A percentile compares a stretch with the other conserved stretches of the same genome.
Evolutionary conservation across 1,140 invertebrate species (phyloP).

Genomic region (Sitodiplosis mosellana): DNA sequence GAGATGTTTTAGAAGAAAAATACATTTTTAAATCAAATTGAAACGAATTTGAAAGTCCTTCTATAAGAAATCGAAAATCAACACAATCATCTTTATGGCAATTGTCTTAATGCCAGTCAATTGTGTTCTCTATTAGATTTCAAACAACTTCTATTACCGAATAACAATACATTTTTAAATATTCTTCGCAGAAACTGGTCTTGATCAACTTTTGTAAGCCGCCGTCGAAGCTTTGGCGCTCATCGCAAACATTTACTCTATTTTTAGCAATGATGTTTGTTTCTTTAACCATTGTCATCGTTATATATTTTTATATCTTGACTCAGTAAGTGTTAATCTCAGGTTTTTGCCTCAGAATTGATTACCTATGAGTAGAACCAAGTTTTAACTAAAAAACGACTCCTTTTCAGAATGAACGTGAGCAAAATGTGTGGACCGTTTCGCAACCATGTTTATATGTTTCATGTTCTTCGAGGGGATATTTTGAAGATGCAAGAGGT

Average conservation of each 20-base stretch:
- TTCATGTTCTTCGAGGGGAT: constrained; percentile 28
- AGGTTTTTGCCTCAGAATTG: no score
- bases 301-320: constrained; percentile 37
- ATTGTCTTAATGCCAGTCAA: no score
- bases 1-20: no score
- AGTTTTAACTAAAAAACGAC: no score
- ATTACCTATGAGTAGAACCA: constrained; percentile 2
- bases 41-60: no score
- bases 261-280: constrained; percentile 46
- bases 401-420: constrained; percentile 22
- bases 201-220: constrained; percentile 35
- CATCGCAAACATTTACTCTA: constrained; percentile 49
- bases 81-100: no score
- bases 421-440: constrained; percentile 33
- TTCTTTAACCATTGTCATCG: constrained; percentile 35
- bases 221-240: constrained; percentile 41
- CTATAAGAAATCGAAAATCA: no score
- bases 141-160: no score
- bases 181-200: constrained; percentile 18
- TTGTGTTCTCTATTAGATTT: no score
- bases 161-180: no score
- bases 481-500: constrained; percentile 23
- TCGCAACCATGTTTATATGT: constrained; percentile 24
- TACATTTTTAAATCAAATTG: no score
- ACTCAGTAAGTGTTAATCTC: constrained; percentile 30